A percentile compares a stretch with the other conserved stretches of the same genome.
These are phyloP conservation scores for Amphimallon solstitiale DNA, from an alignment of 2,888 invertebrate species.

Conservation along the genomic window DNA sequence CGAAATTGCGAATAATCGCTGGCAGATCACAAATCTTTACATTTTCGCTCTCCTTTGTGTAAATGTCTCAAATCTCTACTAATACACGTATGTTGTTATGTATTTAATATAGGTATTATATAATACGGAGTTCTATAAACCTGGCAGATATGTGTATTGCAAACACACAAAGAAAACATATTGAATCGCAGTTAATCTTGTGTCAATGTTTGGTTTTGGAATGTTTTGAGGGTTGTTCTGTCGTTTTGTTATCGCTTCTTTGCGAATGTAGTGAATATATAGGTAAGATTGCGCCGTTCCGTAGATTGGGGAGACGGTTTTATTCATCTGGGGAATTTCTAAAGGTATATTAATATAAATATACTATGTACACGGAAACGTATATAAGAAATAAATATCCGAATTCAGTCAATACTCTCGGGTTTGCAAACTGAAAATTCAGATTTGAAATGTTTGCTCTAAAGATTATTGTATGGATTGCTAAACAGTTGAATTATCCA, in stretches of 20 bases:
- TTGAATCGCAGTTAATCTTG: conserved; percentile 22
- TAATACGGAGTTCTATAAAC: background rate
- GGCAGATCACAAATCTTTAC: conserved; percentile 12
- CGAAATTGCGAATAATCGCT: conserved; percentile 18
- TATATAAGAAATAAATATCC: too few relatives aligned
- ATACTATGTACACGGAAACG: too few relatives aligned
- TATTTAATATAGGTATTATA: background rate
- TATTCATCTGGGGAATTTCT: too few relatives aligned
- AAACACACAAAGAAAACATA: conserved; percentile 15
- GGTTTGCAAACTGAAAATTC: too few relatives aligned
- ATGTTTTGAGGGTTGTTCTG: conserved; percentile 4
- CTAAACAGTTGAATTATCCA: too few relatives aligned
- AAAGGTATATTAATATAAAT: too few relatives aligned
- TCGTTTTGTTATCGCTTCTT: background rate
- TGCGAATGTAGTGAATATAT: too few relatives aligned
- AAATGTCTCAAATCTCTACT: background rate
- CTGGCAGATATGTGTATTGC: background rate
- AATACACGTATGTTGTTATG: background rate
- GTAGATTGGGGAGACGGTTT: too few relatives aligned
- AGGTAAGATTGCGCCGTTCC: too few relatives aligned
- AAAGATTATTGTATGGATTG: too few relatives aligned
- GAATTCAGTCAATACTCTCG: too few relatives aligned
- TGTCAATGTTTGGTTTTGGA: conserved; percentile 26
- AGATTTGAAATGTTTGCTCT: too few relatives aligned
- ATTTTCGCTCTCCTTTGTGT: background rate